A percentile compares a stretch with the other conserved stretches of the same genome.
Conservation (phyloP, 2,888 invertebrate genomes). For the Endotricha flammealis region DNA sequence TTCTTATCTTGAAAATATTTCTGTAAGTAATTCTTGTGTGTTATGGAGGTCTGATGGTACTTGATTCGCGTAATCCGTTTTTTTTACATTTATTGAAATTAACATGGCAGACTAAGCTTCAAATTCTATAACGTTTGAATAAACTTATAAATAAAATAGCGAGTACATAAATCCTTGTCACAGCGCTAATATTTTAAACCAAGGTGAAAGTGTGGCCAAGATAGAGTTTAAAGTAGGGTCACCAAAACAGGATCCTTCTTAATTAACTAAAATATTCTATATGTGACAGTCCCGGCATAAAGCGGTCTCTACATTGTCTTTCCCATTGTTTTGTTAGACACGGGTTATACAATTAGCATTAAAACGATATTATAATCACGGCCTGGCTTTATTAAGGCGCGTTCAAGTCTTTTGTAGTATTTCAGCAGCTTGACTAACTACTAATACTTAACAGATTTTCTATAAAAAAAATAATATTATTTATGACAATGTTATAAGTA, state of each 20-base stretch:
- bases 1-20: too few relatives aligned
- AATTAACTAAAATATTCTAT: conserved; percentile 16
- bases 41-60: too few relatives aligned
- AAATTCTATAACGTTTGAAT: too few relatives aligned
- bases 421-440: too few relatives aligned
- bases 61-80: too few relatives aligned
- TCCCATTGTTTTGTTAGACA: conserved; percentile 18
- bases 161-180: conserved; percentile 4
- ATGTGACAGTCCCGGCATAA: conserved; percentile 15
- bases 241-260: conserved; percentile 13
- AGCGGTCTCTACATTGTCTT: conserved; percentile 21
- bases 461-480: too few relatives aligned
- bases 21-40: too few relatives aligned
- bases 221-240: conserved; percentile 10
- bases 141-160: too few relatives aligned
- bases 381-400: conserved; percentile 7
- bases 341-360: conserved; percentile 26
- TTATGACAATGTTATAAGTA: too few relatives aligned
- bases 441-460: too few relatives aligned
- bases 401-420: conserved; percentile 5
- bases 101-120: too few relatives aligned
- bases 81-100: too few relatives aligned
- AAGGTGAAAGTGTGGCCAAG: conserved; percentile 8
- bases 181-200: conserved; percentile 1
- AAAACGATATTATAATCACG: conserved; percentile 22